Evolutionary conservation across 2,113 vertebrate genomes (phyloP), one percentile per base, ranked within the genome.

Genomic region (Ctenomys sociabilis): DNA sequence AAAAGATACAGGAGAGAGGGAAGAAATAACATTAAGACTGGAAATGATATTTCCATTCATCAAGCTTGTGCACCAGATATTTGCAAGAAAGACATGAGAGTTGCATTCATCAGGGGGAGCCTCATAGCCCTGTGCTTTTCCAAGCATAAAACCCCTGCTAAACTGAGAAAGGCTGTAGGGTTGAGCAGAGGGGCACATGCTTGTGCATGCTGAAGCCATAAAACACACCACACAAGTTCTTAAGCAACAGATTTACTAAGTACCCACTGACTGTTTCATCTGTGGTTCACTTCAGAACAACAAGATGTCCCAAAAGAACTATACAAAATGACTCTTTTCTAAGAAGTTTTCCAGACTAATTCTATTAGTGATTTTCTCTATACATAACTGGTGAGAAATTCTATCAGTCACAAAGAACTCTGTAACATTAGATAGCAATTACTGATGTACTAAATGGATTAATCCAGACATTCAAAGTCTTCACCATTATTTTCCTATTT

Each of bases 1-100:
- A 16, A 92, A 40, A 85, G 9, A 57, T 30, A 75, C 49, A 52
- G 45, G 28, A 72, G 17, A 72, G 0, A n/a, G 14, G 75, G 37
- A 26, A 93, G 32, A 70, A 83, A 78, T 43, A 32, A 83, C 0
- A 3, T 4, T 9, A 17, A 13, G 8, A 11, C 9, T 21, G 0
- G 12, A 54, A 78, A 9, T 30, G 43, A 22, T 8, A 37, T 45
- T 16, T 6, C 40, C 43, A 0, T 43, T 19, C 81, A 49, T 2
- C 5, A 1, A 43, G 5, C n/a, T 57, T 28, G 43, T 16, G 64
- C 0, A 2, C 72, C 66, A 19, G 7, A 63, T 2, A 2, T 2
- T 1, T 7, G 17, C 10, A 0, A 26, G 37, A 30, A 4, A 3
- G 5, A 22, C 2, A 0, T 17, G 70, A 5, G 8, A 85, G 49